Conservation (phyloP, 2,797 vertebrate genomes). For the Enteromius afrohamiltoni region DNA sequence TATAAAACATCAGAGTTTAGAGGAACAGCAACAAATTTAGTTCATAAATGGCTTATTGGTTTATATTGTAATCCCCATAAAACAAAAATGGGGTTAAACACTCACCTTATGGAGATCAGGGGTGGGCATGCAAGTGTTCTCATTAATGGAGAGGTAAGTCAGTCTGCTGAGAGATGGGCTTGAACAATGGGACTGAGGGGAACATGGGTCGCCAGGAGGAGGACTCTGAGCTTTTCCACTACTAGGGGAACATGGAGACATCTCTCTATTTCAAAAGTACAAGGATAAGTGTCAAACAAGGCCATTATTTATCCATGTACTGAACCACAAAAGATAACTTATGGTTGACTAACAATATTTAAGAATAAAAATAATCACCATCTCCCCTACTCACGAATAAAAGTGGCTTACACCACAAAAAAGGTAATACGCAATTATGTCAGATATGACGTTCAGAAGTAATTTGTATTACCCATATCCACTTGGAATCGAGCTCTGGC, state of each 20-base stretch:
- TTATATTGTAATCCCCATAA: not conserved
- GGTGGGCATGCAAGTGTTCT: slow-evolving; percentile 70
- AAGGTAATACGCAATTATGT: not conserved
- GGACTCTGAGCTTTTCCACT: slow-evolving; percentile 60
- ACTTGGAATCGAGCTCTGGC: slow-evolving; percentile 81
- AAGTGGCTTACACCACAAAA: not conserved
- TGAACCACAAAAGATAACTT: not conserved
- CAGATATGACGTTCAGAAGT: not conserved
- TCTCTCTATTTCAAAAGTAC: slow-evolving; percentile 59
- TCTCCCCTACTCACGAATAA: not conserved
- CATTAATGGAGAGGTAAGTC: slow-evolving; percentile 87
- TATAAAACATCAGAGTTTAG: not conserved
- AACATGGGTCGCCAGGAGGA: slow-evolving; percentile 62
- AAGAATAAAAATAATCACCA: not conserved
- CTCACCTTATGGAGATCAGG: slow-evolving; percentile 78
- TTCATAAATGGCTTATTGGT: not conserved
- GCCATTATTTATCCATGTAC: not conserved
- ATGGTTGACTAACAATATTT: not conserved
- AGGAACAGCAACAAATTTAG: not conserved
- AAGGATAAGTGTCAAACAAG: not conserved
- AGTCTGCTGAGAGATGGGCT: slow-evolving; percentile 86
- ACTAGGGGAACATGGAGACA: slow-evolving; percentile 66
- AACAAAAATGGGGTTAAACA: not conserved
- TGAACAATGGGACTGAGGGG: slow-evolving; percentile 76
- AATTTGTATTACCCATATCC: slow-evolving; percentile 68